These are phyloP conservation scores for Kuschelorhynchus macadamiae DNA, from an alignment of 2,888 invertebrate genomes.

Conservation along the genomic window DNA sequence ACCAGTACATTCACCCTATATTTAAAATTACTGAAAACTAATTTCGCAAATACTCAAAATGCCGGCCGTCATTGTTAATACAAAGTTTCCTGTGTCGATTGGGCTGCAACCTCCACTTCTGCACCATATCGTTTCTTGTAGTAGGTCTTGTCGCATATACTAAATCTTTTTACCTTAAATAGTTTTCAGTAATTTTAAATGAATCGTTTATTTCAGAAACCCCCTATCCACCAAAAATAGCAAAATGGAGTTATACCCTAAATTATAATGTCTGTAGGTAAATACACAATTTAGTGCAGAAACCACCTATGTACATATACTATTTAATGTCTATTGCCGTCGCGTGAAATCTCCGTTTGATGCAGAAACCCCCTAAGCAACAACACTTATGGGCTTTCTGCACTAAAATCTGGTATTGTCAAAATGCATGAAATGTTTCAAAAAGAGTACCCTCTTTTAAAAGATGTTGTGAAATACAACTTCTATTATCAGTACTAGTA, in stretches of 20 bases:
- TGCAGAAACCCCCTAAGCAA: background rate
- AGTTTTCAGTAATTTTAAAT: too few species aligned
- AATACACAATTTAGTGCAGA: background rate
- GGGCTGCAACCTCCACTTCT: too few species aligned
- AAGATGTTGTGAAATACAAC: constrained; percentile 15
- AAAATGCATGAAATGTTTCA: constrained; percentile 26
- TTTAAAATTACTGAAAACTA: too few species aligned
- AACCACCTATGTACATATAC: background rate
- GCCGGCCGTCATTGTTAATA: too few species aligned
- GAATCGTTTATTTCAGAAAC: constrained; percentile 6
- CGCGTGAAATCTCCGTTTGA: background rate
- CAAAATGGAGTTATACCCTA: background rate
- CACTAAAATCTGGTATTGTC: constrained; percentile 21
- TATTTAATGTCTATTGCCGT: background rate
- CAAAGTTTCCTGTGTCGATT: too few species aligned
- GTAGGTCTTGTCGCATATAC: too few species aligned
- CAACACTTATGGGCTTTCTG: background rate
- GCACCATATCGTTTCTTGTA: too few species aligned
- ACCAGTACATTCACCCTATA: too few species aligned
- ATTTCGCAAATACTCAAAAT: too few species aligned
- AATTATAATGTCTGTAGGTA: too few species aligned
- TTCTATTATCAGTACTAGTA: constrained; percentile 28
- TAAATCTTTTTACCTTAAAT: too few species aligned
- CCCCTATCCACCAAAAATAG: background rate
- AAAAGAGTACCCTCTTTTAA: background rate